Conservation (phyloP, 2,888 invertebrate genomes). For the Temnothorax unifasciatus region DNA sequence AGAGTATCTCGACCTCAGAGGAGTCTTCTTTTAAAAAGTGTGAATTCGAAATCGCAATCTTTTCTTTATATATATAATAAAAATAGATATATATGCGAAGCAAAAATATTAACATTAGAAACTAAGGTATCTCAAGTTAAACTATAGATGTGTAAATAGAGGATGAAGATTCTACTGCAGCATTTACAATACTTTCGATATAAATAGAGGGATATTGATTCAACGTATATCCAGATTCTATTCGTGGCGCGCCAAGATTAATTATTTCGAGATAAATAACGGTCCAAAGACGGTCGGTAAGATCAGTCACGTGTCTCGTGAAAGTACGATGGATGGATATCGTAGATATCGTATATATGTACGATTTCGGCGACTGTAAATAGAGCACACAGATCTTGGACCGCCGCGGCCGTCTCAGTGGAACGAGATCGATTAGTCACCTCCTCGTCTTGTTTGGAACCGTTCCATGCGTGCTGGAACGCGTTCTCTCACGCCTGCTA, state of each 20-base stretch:
- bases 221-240: not conserved
- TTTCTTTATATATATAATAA: not conserved
- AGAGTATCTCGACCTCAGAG: too few relatives aligned
- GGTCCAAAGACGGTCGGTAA: not conserved
- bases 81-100: not conserved
- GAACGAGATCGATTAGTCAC: constrained; percentile 61
- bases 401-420: constrained; percentile 38
- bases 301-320: constrained; percentile 33
- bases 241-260: constrained; percentile 6
- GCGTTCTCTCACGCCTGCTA: constrained; percentile 17
- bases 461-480: constrained; percentile 46
- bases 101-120: not conserved
- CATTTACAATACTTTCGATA: not conserved
- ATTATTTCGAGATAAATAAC: constrained; percentile 50
- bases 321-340: constrained; percentile 17
- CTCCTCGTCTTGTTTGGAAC: constrained; percentile 61
- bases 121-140: not conserved
- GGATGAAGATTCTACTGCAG: not conserved
- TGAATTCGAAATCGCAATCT: not conserved
- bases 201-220: constrained; percentile 9
- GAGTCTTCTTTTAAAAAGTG: not conserved
- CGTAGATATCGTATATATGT: constrained; percentile 6
- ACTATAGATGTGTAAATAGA: not conserved
- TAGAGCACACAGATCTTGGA: constrained; percentile 60
- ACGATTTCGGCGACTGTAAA: constrained; percentile 52